These are phyloP conservation scores for Invenusta paracnida DNA, from an alignment of 2,888 invertebrate species.

Conservation along the genomic window DNA sequence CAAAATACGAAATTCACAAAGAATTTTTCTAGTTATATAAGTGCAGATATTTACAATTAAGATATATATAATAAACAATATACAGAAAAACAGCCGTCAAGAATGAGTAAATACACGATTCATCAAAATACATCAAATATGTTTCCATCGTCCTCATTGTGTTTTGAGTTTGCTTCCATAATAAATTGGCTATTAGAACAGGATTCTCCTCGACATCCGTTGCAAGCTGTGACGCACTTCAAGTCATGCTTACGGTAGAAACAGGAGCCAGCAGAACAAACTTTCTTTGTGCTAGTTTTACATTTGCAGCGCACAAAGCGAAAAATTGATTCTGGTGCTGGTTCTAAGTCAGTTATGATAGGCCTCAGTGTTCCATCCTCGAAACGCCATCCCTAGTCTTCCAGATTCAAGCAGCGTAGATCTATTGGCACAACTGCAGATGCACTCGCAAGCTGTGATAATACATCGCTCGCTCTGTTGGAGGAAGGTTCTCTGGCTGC, in stretches of 20 bases:
- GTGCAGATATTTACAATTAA: neutral
- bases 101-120: neutral
- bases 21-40: neutral
- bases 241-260: neutral
- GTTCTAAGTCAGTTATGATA: neutral
- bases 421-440: neutral
- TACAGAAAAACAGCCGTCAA: neutral
- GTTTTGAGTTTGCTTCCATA: neutral
- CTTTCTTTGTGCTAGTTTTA: neutral
- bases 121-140: neutral
- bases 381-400: neutral
- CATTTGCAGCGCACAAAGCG: neutral
- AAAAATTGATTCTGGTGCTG: neutral
- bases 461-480: neutral
- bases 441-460: neutral
- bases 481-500: neutral
- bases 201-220: neutral
- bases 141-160: neutral
- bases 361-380: neutral
- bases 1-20: neutral
- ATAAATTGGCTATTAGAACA: neutral
- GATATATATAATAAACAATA: neutral
- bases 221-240: neutral
- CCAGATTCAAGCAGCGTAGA: neutral
- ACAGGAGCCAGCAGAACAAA: neutral